Conservation (phyloP, 2,113 vertebrate genomes). For the Mellivora capensis region DNA sequence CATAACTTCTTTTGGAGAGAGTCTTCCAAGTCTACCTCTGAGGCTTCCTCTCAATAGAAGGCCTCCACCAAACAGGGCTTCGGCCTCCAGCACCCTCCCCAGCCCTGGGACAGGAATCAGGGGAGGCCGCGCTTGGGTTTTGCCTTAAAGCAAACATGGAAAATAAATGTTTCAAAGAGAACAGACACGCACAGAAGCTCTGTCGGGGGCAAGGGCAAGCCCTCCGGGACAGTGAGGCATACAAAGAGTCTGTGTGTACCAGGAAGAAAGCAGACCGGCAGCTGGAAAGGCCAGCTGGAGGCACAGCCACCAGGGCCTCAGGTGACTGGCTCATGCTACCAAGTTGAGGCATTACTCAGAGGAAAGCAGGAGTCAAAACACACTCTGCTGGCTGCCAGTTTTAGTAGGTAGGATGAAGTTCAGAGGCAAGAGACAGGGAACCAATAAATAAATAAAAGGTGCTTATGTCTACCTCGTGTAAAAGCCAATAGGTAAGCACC, state of each 20-base stretch:
- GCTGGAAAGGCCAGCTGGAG: neutral
- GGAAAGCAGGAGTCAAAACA: neutral
- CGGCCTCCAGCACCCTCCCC: neutral
- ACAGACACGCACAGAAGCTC: neutral
- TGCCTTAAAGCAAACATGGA: neutral
- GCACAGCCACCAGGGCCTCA: neutral
- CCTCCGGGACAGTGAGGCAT: neutral
- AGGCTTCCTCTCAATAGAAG: neutral
- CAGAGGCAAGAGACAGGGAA: neutral
- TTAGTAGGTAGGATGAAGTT: neutral
- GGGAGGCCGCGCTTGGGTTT: neutral
- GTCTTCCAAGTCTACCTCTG: neutral
- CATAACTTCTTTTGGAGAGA: neutral
- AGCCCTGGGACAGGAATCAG: neutral
- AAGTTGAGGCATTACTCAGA: neutral
- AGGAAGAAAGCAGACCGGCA: neutral
- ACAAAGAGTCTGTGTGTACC: neutral
- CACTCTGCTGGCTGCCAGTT: neutral
- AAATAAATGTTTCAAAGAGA: neutral
- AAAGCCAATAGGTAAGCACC: neutral
- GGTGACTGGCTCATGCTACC: neutral
- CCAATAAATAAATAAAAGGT: neutral
- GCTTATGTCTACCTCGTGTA: neutral
- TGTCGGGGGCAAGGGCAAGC: neutral
- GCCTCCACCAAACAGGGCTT: neutral